Conservation (phyloP, 2,888 invertebrate genomes). For the Atherix ibis region DNA sequence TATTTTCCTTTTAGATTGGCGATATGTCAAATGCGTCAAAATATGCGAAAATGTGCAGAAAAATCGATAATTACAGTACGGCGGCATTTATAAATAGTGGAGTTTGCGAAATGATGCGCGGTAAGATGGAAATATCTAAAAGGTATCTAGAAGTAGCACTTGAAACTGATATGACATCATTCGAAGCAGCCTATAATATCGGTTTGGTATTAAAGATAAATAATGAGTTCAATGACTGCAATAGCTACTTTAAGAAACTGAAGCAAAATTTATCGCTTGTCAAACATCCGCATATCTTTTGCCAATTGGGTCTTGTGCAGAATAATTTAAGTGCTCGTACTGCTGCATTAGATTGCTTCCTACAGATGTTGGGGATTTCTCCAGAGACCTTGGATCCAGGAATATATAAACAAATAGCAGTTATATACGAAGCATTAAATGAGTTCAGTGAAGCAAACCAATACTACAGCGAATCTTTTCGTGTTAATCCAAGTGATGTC, state of each 20-base stretch:
- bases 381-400: conserved; percentile 77
- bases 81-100: conserved; percentile 75
- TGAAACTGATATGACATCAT: conserved; percentile 62
- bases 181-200: conserved; percentile 71
- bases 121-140: conserved; percentile 52
- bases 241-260: conserved; percentile 66
- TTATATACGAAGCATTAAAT: conserved; percentile 75
- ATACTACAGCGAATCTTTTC: conserved; percentile 29
- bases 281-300: conserved; percentile 46
- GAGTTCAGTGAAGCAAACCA: conserved; percentile 71
- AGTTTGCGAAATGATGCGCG: conserved; percentile 55
- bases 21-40: conserved; percentile 61
- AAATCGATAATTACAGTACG: conserved; percentile 61
- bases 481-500: conserved; percentile 28
- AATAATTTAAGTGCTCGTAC: conserved; percentile 47
- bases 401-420: conserved; percentile 75
- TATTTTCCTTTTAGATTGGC: conserved; percentile 47
- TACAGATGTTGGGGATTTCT: conserved; percentile 65
- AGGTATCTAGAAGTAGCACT: conserved; percentile 59
- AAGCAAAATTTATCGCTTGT: conserved; percentile 52
- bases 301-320: conserved; percentile 63
- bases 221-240: conserved; percentile 53
- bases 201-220: conserved; percentile 52
- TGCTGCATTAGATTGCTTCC: conserved; percentile 46
- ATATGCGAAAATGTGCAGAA: conserved; percentile 57